Base-by-base conservation (phyloP, 2,113 vertebrate species). In the Hippopotamus amphibius region DNA sequence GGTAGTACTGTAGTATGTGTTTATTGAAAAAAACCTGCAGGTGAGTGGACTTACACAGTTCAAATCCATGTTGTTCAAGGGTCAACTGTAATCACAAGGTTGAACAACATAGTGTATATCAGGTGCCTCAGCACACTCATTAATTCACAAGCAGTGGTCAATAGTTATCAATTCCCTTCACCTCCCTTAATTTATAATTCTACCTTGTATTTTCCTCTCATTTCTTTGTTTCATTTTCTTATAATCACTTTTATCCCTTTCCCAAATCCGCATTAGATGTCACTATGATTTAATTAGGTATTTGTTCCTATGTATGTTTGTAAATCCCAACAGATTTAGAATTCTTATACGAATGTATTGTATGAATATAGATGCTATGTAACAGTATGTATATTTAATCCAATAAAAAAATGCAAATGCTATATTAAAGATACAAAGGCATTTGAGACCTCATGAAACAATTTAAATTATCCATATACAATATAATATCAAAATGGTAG, bases 291-390 rank as follows among this genome's bases (percentile, higher is more conserved):
- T 77, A 85, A 92, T 41, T 74, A 90, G 11, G 5, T 50, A 37
- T 30, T 85, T 57, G 48, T 10, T 81, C 33, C 43, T 16, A 11
- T 59, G 12, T 65, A 16, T 82, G 48, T 69, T 37, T 87, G 10
- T 71, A 86, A 88, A 61, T 55, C 59, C 15, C 22, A 89, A n/a
- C 41, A 55, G 37, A 86, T 50, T 97, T 61, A 74, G n/a, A 95
- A 76, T 57, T 37, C 11, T 16, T 95, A n/a, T 24, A 66, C 24
- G 87, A 84, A 76, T 97, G 3, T 22, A 83, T 53, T 82, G 19
- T 80, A 17, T 21, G 22, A 88, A 26, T 46, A 85, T 1, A 71
- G 19, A 69, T 11, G 6, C 16, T 53, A 57, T 33, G 21, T 41
- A 74, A 50, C 2, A 41, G 24, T 61, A 53, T 84, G 3, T 33